These are phyloP conservation scores for Acronicta alni DNA, from an alignment of 2,888 invertebrate genomes.

Conservation along the genomic window DNA sequence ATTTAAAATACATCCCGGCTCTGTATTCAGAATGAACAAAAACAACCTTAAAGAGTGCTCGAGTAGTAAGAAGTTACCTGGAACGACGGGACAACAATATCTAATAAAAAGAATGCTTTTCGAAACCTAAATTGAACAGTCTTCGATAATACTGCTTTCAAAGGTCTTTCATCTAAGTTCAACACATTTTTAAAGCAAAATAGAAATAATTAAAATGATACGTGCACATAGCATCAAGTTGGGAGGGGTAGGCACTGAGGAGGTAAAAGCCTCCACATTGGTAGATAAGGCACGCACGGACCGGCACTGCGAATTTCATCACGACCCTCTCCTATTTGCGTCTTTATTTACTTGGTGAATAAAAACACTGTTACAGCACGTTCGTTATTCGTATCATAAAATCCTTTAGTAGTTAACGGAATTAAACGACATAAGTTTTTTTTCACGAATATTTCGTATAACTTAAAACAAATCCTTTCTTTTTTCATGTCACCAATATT, in stretches of 20 bases:
- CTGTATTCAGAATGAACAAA: not conserved
- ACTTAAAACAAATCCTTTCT: too few species aligned
- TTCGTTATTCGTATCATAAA: conserved; percentile 20
- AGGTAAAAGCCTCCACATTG: conserved; percentile 68
- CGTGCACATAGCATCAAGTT: conserved; percentile 49
- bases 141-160: too few species aligned
- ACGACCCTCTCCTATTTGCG: conserved; percentile 69
- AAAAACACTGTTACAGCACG: conserved; percentile 54
- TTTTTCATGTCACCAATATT: too few species aligned
- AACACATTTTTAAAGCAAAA: conserved; percentile 6
- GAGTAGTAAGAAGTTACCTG: too few species aligned
- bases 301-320: conserved; percentile 78
- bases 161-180: not conserved
- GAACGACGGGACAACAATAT: too few species aligned
- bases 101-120: not conserved
- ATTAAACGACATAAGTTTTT: conserved; percentile 5
- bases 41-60: too few species aligned
- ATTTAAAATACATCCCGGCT: not conserved
- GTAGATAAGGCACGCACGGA: conserved; percentile 85
- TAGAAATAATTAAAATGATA: conserved; percentile 43
- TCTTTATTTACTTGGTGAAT: conserved; percentile 75
- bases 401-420: conserved; percentile 5
- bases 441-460: conserved; percentile 1
- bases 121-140: not conserved
- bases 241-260: conserved; percentile 63